These are phyloP conservation scores for Synanthedon andrenaeformis DNA, from an alignment of 2,888 invertebrate genomes.

Conservation along the genomic window DNA sequence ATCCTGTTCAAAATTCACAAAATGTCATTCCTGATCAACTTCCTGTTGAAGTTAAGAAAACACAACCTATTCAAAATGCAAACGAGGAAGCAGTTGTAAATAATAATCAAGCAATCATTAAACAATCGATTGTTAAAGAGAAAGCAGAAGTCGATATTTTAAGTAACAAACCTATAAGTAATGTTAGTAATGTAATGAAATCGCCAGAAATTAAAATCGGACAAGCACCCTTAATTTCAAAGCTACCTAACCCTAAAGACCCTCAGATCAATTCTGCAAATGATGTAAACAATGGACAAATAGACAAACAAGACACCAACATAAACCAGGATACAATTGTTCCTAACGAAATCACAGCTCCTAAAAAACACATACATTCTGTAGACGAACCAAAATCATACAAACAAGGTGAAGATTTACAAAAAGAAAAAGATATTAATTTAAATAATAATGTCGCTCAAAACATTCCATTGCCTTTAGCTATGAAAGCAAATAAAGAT, in stretches of 20 bases:
- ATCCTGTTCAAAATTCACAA: not conserved
- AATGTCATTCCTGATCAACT: not conserved
- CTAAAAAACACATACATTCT: slow-evolving; percentile 32
- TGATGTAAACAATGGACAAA: not conserved
- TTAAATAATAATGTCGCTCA: slow-evolving; percentile 13
- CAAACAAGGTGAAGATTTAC: slow-evolving; percentile 41
- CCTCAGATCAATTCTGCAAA: not conserved
- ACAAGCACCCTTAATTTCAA: no score
- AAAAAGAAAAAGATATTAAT: slow-evolving; percentile 12
- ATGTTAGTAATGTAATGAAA: slow-evolving; percentile 1
- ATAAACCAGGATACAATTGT: not conserved
- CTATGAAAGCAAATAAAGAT: slow-evolving; percentile 21
- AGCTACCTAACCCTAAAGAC: no score
- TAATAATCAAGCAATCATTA: slow-evolving; percentile 3
- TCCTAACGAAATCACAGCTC: no score
- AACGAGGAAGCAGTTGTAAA: slow-evolving; percentile 5
- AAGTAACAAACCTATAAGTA: slow-evolving; percentile 2
- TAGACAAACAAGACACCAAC: not conserved
- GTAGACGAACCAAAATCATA: slow-evolving; percentile 54
- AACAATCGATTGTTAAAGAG: slow-evolving; percentile 5
- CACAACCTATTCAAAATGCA: slow-evolving; percentile 3
- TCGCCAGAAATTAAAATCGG: no score
- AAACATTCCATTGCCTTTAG: slow-evolving; percentile 36
- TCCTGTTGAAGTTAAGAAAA: not conserved
- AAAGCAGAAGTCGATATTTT: slow-evolving; percentile 4